Percentiles rank a stretch among this genome's conserved stretches.
These are phyloP conservation scores for Leptopilina clavipes DNA, from an alignment of 1,140 invertebrate genomes.

Conservation along the genomic window DNA sequence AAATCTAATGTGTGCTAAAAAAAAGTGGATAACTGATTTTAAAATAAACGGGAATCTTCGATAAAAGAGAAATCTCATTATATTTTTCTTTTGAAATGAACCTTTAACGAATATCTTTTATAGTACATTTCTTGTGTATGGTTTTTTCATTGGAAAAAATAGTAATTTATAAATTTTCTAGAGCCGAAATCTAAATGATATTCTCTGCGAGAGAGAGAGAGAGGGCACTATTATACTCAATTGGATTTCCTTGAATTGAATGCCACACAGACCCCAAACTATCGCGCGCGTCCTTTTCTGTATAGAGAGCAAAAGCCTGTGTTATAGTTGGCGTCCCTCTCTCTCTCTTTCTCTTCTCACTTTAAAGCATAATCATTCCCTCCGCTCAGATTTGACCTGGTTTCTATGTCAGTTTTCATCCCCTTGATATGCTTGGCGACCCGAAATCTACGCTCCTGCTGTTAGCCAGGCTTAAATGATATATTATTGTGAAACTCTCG, in stretches of 20 bases:
- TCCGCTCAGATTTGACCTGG: conserved; percentile 25
- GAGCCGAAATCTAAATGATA: background rate
- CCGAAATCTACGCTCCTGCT: conserved; percentile 3
- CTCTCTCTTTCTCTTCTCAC: conserved; percentile 16
- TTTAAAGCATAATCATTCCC: conserved; percentile 31
- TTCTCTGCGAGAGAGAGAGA: background rate
- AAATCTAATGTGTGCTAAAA: too few species aligned
- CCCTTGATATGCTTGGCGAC: conserved; percentile 1
- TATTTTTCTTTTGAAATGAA: too few species aligned
- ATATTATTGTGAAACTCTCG: conserved; percentile 9
- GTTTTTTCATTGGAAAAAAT: background rate
- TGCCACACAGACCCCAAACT: background rate
- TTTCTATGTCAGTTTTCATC: conserved; percentile 1
- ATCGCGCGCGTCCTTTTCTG: background rate
- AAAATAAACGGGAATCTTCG: too few species aligned
- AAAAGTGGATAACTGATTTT: too few species aligned
- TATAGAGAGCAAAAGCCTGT: background rate
- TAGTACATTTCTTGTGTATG: background rate
- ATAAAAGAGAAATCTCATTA: too few species aligned
- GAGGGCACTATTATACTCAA: background rate
- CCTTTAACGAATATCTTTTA: too few species aligned
- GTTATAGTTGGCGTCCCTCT: background rate
- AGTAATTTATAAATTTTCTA: background rate
- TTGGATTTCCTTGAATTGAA: conserved; percentile 9
- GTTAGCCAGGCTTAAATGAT: conserved; percentile 16